Percentiles rank a stretch among this genome's conserved stretches.
Conservation (phyloP, 2,888 invertebrate genomes). For the Drosophila colorata region DNA sequence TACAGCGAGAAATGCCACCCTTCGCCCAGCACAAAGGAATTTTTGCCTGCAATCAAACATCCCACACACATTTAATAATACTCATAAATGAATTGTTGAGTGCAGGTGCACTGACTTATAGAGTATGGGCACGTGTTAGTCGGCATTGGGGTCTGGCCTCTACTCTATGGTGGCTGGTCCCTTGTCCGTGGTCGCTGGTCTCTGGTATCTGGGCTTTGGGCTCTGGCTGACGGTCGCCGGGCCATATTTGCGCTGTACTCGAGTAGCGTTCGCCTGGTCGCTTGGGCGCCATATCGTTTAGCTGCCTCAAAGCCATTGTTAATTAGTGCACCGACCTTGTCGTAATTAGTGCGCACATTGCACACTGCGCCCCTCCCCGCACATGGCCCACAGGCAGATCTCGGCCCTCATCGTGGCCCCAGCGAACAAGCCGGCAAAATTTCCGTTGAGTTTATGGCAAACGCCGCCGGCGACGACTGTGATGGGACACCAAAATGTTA, state of each 20-base stretch:
- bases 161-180: conserved; percentile 12
- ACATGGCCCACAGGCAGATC: conserved; percentile 8
- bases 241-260: conserved; percentile 28
- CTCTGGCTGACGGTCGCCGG: conserved; percentile 6
- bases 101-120: conserved; percentile 26
- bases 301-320: conserved; percentile 78
- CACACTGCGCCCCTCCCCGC: conserved; percentile 38
- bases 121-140: conserved; percentile 12
- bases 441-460: conserved; percentile 59
- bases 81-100: conserved; percentile 8
- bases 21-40: too few relatives aligned
- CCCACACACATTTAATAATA: conserved; percentile 3
- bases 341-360: conserved; percentile 73
- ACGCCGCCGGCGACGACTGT: conserved; percentile 39
- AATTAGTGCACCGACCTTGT: conserved; percentile 78
- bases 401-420: conserved; percentile 4
- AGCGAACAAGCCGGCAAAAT: conserved; percentile 46
- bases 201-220: background rate
- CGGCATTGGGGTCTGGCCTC: conserved; percentile 12
- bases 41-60: conserved; percentile 1
- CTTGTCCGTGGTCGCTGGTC: conserved; percentile 13
- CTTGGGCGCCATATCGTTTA: conserved; percentile 61
- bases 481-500: conserved; percentile 18
- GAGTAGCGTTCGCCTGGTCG: conserved; percentile 9
- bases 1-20: too few relatives aligned